Evolutionary conservation across 64 coral and sea anemone genomes (phyloP), one percentile per base, ranked within the genome.

Genomic region (Pachyseris speciosa): DNA sequence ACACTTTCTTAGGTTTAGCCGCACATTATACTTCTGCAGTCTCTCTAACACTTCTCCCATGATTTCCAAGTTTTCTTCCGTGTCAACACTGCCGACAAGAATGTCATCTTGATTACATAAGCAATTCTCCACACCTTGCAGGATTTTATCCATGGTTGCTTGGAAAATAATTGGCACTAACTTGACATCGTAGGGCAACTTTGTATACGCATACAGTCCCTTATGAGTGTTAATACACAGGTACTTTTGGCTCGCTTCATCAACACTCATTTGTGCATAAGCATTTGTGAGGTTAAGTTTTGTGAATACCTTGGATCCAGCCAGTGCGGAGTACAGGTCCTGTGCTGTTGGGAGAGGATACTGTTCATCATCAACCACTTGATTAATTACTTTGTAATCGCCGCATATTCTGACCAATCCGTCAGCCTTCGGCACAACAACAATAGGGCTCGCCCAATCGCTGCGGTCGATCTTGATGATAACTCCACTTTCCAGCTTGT

Each of bases 171-270:
- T 75, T 31, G 75, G 59, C 10, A 63, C 72, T 32, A 74, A 94
- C 38, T 75, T 77, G 0, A 93, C 60, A 22, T 83, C 91, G 80
- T 77, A 93, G 6, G 91, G 91, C 31, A 92, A 72, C 22, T 76
- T 41, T 10, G 31, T 75, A n/a, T 93, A 93, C 7, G 55, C 41
- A 41, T 86, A 86, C 34, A 93, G 50, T 17, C 91, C 91, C 30
- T 83, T 84, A 60, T 94, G 86, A 27, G 92, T 94, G 33, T 84
- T 94, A 43, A 94, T 88, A 29, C 58, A 53, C 50, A 53, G 50
- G 15, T 53, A 53, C 50, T 17, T 53, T 53, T 53, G 50, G 15
- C 50, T 53, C 1, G 50, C 50, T 53, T 53, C 5, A 0, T 53
- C 50, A 53, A 53, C 50, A 53, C 50, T 53, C 50, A 53, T 53